Evolutionary conservation across 2,888 invertebrate genomes (phyloP).

Genomic region (Tholera decimalis): DNA sequence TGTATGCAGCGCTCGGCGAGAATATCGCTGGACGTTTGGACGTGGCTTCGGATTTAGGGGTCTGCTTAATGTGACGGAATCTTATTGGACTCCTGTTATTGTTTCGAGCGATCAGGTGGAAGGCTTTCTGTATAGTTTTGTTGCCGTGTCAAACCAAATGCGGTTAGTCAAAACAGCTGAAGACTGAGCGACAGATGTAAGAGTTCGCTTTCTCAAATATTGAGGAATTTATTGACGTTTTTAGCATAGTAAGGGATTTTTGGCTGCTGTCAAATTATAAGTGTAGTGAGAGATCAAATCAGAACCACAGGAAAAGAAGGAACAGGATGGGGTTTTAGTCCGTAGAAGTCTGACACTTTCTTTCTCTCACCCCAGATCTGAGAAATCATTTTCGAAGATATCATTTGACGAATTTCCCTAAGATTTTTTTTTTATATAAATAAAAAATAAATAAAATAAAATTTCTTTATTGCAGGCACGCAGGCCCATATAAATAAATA

Average conservation of each 20-base stretch:
- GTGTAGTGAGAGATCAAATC: not conserved
- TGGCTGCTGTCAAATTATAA: not conserved
- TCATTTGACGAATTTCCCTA: too few relatives aligned
- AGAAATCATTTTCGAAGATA: too few relatives aligned
- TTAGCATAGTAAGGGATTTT: not conserved
- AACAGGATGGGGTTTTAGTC: too few relatives aligned
- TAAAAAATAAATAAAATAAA: too few relatives aligned
- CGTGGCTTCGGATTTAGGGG: slow-evolving; percentile 54
- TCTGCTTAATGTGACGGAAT: slow-evolving; percentile 64
- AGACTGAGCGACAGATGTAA: not conserved
- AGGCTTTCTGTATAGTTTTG: slow-evolving; percentile 32
- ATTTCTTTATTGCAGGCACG: too few relatives aligned
- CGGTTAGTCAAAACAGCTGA: not conserved
- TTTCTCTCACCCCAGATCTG: too few relatives aligned
- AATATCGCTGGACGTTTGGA: slow-evolving; percentile 52
- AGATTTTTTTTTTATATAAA: too few relatives aligned
- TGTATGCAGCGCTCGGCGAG: slow-evolving; percentile 52
- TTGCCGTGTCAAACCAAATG: slow-evolving; percentile 7
- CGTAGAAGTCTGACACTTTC: too few relatives aligned
- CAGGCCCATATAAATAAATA: too few relatives aligned
- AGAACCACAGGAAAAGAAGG: too few relatives aligned
- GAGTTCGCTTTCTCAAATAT: not conserved
- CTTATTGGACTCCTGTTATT: slow-evolving; percentile 59
- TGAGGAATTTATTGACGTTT: not conserved
- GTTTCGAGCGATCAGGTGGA: slow-evolving; percentile 39